Evolutionary conservation across 1,140 invertebrate genomes (phyloP).

Genomic region (Drosophila busckii): DNA sequence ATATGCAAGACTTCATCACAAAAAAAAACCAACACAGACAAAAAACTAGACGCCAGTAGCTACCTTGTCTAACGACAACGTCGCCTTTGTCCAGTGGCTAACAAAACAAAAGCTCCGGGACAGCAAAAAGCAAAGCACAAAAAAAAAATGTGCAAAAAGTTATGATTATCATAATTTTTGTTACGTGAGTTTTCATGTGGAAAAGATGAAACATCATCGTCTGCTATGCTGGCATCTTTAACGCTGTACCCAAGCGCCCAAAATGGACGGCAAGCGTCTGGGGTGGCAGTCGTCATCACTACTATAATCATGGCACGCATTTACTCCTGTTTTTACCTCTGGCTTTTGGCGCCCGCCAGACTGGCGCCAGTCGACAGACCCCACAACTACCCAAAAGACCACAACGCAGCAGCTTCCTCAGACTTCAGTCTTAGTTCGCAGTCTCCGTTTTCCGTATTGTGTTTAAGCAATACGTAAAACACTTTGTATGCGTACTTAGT

Average conservation of each 20-base stretch:
- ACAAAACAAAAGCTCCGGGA: conserved; percentile 46
- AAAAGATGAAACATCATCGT: conserved; percentile 79
- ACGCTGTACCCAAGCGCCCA: no score
- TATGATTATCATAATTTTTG: conserved; percentile 79
- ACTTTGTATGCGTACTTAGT: conserved; percentile 21
- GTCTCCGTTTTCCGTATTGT: conserved; percentile 49
- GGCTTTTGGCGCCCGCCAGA: conserved; percentile 73
- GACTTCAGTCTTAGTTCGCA: no score
- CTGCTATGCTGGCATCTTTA: conserved; percentile 24
- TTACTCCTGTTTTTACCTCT: conserved; percentile 79
- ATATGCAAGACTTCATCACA: conserved; percentile 74
- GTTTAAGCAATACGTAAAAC: conserved; percentile 34
- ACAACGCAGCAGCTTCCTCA: conserved; percentile 20
- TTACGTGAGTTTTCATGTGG: conserved; percentile 79
- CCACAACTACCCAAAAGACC: conserved; percentile 3
- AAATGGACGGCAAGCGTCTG: conserved; percentile 10
- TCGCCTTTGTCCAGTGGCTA: conserved; percentile 59
- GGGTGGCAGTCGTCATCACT: conserved; percentile 78
- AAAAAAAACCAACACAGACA: conserved; percentile 59
- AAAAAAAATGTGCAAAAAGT: conserved; percentile 40
- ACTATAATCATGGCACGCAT: conserved; percentile 78
- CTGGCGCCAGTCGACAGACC: conserved; percentile 63
- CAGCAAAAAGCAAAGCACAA: background rate
- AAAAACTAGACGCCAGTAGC: conserved; percentile 64
- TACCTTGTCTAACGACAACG: conserved; percentile 42